Percentiles rank a stretch among this genome's conserved stretches.
These are phyloP conservation scores for Nomada fabriciana DNA, from an alignment of 2,888 invertebrate genomes.

Conservation along the genomic window DNA sequence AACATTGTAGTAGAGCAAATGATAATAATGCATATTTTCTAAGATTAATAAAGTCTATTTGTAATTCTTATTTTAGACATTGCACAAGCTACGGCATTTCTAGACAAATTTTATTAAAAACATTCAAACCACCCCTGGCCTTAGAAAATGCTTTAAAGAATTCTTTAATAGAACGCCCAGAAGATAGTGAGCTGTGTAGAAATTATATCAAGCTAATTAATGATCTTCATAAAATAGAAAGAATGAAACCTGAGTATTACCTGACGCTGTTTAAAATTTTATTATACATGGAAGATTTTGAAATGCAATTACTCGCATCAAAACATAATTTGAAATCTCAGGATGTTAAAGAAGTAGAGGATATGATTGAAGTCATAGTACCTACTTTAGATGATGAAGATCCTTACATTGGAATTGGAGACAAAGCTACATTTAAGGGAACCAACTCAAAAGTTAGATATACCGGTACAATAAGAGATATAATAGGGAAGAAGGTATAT, in stretches of 20 bases:
- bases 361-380: conserved; percentile 56
- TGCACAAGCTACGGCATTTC: conserved; percentile 13
- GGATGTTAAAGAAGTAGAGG: conserved; percentile 10
- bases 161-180: neutral
- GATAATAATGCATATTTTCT: neutral
- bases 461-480: neutral
- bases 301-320: conserved; percentile 38
- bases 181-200: neutral
- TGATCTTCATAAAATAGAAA: conserved; percentile 51
- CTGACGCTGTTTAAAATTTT: conserved; percentile 69
- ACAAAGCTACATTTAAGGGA: neutral
- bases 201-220: conserved; percentile 62
- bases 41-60: neutral
- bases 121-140: neutral
- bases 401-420: conserved; percentile 19
- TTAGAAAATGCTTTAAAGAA: conserved; percentile 46
- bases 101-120: neutral
- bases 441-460: rapidly evolving
- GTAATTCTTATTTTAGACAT: conserved; percentile 12
- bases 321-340: conserved; percentile 48
- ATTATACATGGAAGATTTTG: conserved; percentile 70
- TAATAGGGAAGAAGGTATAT: conserved; percentile 7
- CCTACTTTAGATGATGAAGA: conserved; percentile 64
- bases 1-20: neutral
- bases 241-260: conserved; percentile 59